Evolutionary conservation across 1,140 invertebrate genomes (phyloP).

Genomic region (Aphis craccivora): DNA sequence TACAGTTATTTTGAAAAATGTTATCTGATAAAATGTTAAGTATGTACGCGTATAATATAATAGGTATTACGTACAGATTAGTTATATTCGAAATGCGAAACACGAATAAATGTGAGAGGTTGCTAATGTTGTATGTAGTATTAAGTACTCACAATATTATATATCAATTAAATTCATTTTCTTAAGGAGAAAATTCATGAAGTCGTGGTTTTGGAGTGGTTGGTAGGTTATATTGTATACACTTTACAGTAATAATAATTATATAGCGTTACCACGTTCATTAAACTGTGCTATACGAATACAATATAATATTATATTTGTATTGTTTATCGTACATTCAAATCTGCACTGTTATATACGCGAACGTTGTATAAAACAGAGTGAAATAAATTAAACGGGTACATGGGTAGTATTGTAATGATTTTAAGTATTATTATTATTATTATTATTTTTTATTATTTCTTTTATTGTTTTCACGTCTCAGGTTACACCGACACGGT

Average conservation of each 20-base stretch:
- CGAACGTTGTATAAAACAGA: neutral
- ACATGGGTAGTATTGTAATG: neutral
- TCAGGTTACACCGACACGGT: neutral
- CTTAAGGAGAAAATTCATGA: neutral
- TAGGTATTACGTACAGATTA: neutral
- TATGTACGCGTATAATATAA: neutral
- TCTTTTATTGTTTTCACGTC: slow-evolving; percentile 5
- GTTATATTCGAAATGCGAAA: neutral
- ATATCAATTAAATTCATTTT: neutral
- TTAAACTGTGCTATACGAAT: neutral
- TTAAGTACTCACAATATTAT: neutral
- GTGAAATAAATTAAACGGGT: neutral
- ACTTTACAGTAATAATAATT: neutral
- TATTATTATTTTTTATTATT: neutral
- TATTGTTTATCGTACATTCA: neutral
- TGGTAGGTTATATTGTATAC: neutral
- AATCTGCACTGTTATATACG: neutral
- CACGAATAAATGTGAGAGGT: neutral
- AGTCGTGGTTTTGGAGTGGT: neutral
- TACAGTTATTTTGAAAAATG: neutral
- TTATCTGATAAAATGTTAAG: neutral
- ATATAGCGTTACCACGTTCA: neutral
- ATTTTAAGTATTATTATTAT: neutral
- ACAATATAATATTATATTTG: neutral
- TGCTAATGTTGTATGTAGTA: neutral